Percentiles rank a stretch among this genome's conserved stretches.
Conservation (phyloP, 2,888 invertebrate genomes). For the Pycnomerus fuliginosus region DNA sequence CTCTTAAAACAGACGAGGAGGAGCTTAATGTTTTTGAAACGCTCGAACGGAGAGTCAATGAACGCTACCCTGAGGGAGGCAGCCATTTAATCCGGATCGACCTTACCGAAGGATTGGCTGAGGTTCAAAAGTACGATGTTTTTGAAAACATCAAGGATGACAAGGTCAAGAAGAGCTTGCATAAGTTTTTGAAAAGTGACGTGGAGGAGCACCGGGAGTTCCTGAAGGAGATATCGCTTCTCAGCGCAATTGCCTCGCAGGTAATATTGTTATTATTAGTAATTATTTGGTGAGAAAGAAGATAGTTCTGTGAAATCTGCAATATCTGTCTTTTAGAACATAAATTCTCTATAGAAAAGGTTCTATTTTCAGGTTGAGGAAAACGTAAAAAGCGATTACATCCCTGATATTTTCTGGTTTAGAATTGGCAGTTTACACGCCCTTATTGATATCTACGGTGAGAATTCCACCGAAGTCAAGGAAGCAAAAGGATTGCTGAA, state of each 20-base stretch:
- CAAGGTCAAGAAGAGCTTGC: conserved; percentile 37
- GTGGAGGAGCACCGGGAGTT: conserved; percentile 64
- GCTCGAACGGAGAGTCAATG: conserved; percentile 60
- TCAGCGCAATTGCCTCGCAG: conserved; percentile 62
- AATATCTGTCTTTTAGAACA: no score
- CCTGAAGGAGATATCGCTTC: conserved; percentile 61
- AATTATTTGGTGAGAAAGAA: conserved; percentile 58
- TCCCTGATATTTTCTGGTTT: conserved; percentile 68
- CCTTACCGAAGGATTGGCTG: conserved; percentile 62
- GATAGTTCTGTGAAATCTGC: conserved; percentile 1
- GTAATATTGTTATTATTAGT: no score
- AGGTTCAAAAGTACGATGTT: conserved; percentile 56
- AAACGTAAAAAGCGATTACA: conserved; percentile 56
- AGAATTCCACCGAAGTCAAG: conserved; percentile 62
- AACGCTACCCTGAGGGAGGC: conserved; percentile 61
- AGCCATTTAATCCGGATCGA: conserved; percentile 65
- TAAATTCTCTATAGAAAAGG: no score
- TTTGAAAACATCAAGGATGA: conserved; percentile 42
- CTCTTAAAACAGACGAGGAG: conserved; percentile 62
- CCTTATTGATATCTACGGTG: conserved; percentile 65
- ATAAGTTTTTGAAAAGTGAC: conserved; percentile 41
- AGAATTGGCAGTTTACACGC: conserved; percentile 63
- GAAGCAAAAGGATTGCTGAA: conserved; percentile 66
- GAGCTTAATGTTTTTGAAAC: conserved; percentile 63
- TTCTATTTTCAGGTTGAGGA: conserved; percentile 13